A percentile compares a stretch with the other conserved stretches of the same genome.
These are phyloP conservation scores for Butorides virescens DNA, from an alignment of 2,113 vertebrate species.

Conservation along the genomic window DNA sequence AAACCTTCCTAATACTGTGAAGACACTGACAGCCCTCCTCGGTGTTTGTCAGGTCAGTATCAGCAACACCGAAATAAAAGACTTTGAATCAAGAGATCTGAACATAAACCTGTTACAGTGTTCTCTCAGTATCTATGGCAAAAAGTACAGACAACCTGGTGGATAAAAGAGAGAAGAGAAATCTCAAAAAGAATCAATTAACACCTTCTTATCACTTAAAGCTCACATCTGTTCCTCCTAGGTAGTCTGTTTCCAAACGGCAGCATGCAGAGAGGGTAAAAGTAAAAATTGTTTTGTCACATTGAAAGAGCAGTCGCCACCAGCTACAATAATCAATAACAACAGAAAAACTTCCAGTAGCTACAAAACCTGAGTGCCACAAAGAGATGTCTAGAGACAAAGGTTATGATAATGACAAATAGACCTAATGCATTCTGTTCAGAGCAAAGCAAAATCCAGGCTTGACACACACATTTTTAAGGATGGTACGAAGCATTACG, in stretches of 20 bases:
- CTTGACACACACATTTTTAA: background rate
- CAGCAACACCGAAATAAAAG: background rate
- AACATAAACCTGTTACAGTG: background rate
- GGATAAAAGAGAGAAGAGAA: background rate
- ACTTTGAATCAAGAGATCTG: background rate
- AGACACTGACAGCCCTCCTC: background rate
- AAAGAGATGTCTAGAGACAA: background rate
- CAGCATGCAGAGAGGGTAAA: background rate
- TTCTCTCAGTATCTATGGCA: background rate
- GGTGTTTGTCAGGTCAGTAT: background rate
- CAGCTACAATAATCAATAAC: background rate
- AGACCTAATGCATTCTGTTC: background rate
- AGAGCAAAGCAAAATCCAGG: background rate
- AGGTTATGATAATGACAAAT: background rate
- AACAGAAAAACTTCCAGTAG: background rate
- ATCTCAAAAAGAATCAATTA: background rate
- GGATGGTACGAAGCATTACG: background rate
- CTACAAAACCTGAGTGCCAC: background rate
- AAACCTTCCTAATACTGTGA: background rate
- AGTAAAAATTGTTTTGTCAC: background rate
- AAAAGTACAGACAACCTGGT: background rate
- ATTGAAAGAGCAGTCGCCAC: rapidly evolving
- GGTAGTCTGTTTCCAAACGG: background rate
- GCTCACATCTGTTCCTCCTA: background rate
- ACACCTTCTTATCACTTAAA: background rate